Evolutionary conservation across 2,797 vertebrate genomes (phyloP).

Genomic region (Pangasius larnaudii): DNA sequence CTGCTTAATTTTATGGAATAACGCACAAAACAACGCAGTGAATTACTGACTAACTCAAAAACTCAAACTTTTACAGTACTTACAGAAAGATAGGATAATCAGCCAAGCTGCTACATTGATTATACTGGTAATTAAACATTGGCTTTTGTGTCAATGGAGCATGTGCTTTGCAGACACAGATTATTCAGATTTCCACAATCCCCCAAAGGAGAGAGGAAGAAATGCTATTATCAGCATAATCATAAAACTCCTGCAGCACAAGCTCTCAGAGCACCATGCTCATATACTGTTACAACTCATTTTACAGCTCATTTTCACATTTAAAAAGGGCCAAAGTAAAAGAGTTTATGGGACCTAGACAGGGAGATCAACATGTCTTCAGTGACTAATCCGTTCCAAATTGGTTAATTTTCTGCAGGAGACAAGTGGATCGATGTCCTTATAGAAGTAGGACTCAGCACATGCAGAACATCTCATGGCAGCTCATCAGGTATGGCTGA

Average conservation of each 20-base stretch:
- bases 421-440: background rate
- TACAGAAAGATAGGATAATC: constrained; percentile 64
- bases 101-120: constrained; percentile 75
- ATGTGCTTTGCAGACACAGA: constrained; percentile 62
- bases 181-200: constrained; percentile 76
- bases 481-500: background rate
- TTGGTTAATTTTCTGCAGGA: background rate
- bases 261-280: background rate
- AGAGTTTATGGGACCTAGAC: background rate
- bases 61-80: background rate
- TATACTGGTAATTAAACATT: constrained; percentile 73
- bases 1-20: background rate
- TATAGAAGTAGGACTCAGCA: background rate
- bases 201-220: constrained; percentile 66
- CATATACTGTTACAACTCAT: background rate
- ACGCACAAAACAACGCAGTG: background rate
- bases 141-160: constrained; percentile 66
- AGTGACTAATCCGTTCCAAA: background rate
- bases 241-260: constrained; percentile 58
- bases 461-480: background rate
- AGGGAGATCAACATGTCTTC: background rate
- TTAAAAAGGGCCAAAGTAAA: background rate
- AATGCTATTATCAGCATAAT: constrained; percentile 80
- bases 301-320: background rate
- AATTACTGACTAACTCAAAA: background rate